Percentiles rank a stretch among this genome's conserved stretches.
phyloP scores from a whole-genome alignment of 2,113 vertebrate species.

The Haplotaxodon microlepis region DNA sequence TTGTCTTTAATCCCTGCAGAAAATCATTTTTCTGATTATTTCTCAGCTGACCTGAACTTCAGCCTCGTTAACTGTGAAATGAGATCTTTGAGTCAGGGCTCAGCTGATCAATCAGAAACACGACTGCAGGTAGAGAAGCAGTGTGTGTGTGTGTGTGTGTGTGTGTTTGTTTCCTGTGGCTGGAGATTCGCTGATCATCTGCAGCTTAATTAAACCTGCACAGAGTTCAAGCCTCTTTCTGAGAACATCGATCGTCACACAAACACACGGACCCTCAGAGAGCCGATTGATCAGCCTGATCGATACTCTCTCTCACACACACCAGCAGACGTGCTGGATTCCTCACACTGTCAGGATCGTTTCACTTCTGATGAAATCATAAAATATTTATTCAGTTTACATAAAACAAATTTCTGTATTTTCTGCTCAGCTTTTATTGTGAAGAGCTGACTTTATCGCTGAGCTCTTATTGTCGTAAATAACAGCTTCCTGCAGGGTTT shows the following conservation, averaged over 20 bases:
- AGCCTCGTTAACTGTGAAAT: background rate
- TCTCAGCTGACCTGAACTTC: background rate
- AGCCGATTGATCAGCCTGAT: background rate
- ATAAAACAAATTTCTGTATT: background rate
- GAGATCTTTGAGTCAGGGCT: background rate
- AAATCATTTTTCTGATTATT: accelerated
- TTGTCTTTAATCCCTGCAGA: background rate
- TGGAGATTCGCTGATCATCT: background rate
- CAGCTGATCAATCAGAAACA: background rate
- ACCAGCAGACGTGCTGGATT: background rate
- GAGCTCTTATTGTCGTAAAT: background rate
- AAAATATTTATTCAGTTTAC: background rate
- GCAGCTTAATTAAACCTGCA: background rate
- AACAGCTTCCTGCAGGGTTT: background rate
- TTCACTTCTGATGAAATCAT: background rate
- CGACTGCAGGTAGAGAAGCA: background rate
- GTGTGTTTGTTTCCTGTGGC: background rate
- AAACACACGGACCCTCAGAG: background rate
- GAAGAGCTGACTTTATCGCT: background rate
- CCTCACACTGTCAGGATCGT: background rate
- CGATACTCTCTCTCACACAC: background rate
- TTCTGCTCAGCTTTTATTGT: background rate
- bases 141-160: background rate
- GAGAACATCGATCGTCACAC: background rate
- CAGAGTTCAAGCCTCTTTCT: background rate